Conservation (phyloP, 2,888 invertebrate species). For the Drosophila borborema region DNA sequence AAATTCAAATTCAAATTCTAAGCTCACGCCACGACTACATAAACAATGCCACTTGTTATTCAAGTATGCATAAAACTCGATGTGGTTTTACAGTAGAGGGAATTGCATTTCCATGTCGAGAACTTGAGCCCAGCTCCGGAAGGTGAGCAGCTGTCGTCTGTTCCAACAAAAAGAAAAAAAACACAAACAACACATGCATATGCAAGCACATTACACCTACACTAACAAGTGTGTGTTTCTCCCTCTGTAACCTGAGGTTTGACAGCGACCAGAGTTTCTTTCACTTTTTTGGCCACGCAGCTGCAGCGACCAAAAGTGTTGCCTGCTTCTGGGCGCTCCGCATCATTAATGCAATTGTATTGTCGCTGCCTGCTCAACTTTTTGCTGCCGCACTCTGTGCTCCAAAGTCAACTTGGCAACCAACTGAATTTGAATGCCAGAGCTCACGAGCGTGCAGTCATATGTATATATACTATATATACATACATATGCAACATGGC, state of each 20-base stretch:
- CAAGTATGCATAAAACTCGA: constrained; percentile 39
- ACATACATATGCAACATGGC: constrained; percentile 4
- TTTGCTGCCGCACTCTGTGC: constrained; percentile 37
- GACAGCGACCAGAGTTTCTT: constrained; percentile 11
- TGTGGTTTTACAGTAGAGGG: constrained; percentile 18
- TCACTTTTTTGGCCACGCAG: constrained; percentile 27
- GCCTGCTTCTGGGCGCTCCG: constrained; percentile 49
- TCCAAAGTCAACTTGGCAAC: constrained; percentile 51
- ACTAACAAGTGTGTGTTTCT: background rate
- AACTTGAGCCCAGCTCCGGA: constrained; percentile 28
- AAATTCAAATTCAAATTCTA: background rate
- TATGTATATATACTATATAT: background rate
- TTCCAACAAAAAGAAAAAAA: background rate
- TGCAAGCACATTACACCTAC: constrained; percentile 31
- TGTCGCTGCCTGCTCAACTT: constrained; percentile 46
- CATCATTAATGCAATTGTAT: constrained; percentile 74
- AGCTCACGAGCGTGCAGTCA: constrained; percentile 18
- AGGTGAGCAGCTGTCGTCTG: constrained; percentile 36
- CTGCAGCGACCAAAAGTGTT: constrained; percentile 44
- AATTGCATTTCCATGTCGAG: constrained; percentile 39
- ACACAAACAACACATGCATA: constrained; percentile 43
- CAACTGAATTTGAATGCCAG: constrained; percentile 48
- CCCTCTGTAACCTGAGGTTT: constrained; percentile 15
- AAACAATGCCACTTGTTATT: constrained; percentile 36
- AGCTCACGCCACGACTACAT: background rate